Evolutionary conservation across 1,140 invertebrate species (phyloP).

Genomic region (Stegodyphus dumicola): DNA sequence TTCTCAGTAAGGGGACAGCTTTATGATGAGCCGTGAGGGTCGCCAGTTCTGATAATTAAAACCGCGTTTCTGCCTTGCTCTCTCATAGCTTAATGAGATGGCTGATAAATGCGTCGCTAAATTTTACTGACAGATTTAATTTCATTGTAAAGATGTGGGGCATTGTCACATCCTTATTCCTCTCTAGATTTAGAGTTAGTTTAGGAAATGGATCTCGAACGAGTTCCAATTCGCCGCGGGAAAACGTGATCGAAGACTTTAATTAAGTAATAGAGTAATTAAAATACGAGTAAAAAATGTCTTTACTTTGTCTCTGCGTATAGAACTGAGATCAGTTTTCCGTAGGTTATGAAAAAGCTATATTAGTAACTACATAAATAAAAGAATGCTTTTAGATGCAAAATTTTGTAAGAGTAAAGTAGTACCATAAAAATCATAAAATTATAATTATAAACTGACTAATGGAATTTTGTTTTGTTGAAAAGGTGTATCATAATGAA

Average conservation of each 20-base stretch:
- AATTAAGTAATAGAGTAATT: not conserved
- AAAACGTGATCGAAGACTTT: not conserved
- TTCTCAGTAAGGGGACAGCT: not conserved
- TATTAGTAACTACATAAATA: no score
- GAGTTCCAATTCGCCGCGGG: not conserved
- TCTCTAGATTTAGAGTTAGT: not conserved
- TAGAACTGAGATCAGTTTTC: no score
- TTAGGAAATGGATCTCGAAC: not conserved
- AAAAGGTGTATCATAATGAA: no score
- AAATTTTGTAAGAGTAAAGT: no score
- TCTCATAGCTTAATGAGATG: constrained; percentile 24
- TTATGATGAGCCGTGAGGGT: not conserved
- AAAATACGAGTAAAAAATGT: not conserved
- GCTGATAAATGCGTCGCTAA: constrained; percentile 46
- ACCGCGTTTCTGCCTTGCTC: constrained; percentile 10
- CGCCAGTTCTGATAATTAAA: constrained; percentile 23
- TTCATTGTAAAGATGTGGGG: constrained; percentile 39
- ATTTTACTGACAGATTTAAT: constrained; percentile 58
- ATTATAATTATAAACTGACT: no score
- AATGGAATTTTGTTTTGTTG: no score
- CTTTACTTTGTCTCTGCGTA: no score
- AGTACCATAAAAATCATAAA: no score
- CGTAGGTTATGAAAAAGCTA: no score
- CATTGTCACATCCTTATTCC: constrained; percentile 42
- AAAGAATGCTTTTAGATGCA: no score